Evolutionary conservation across 1,140 invertebrate species (phyloP).

Genomic region (Drosophila neocordata): DNA sequence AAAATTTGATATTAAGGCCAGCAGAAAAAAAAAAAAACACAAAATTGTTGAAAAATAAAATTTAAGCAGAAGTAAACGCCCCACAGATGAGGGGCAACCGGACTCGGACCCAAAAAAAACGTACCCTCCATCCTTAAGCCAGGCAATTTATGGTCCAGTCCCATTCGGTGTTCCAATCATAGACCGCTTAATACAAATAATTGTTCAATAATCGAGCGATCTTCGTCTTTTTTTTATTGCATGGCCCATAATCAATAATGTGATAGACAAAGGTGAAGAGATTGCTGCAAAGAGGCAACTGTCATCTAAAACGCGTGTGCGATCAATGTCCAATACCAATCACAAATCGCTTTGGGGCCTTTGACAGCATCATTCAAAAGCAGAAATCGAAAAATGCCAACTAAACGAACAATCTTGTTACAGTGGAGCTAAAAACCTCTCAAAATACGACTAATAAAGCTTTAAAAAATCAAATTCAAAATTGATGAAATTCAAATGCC

Average conservation of each 20-base stretch:
- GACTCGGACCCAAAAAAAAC: conserved; percentile 1
- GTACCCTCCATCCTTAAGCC: not conserved
- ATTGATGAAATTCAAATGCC: not conserved
- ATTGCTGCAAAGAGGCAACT: not conserved
- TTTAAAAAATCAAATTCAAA: not conserved
- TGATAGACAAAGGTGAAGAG: conserved; percentile 43
- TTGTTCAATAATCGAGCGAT: conserved; percentile 46
- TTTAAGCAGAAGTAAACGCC: conserved; percentile 76
- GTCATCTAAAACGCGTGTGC: conserved; percentile 46
- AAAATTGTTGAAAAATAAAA: conserved; percentile 74
- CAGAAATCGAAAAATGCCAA: conserved; percentile 49
- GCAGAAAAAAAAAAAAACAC: conserved; percentile 31
- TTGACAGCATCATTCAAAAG: conserved; percentile 78
- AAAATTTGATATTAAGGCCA: conserved; percentile 80
- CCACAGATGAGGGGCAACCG: conserved; percentile 22
- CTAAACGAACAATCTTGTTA: conserved; percentile 21
- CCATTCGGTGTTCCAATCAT: conserved; percentile 9
- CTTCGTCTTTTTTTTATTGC: conserved; percentile 47
- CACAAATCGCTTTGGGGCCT: conserved; percentile 75
- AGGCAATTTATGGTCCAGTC: conserved; percentile 1
- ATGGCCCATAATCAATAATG: conserved; percentile 70
- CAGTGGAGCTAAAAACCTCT: conserved; percentile 32
- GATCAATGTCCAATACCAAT: conserved; percentile 74
- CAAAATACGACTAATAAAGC: not conserved
- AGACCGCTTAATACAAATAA: conserved; percentile 66